Conservation (phyloP, 2,888 invertebrate species). For the Amphimallon solstitiale region DNA sequence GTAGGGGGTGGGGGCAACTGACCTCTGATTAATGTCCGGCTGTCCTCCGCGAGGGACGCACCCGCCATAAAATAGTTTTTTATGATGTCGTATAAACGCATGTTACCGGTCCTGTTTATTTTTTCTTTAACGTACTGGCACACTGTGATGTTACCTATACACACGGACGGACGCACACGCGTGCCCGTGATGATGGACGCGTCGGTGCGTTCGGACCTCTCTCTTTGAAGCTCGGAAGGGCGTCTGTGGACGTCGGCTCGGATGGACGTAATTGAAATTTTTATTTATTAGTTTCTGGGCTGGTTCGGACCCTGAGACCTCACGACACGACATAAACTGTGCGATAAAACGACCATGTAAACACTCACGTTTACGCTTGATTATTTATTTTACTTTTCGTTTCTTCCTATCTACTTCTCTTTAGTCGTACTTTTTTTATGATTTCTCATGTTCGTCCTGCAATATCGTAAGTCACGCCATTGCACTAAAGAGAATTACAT, state of each 20-base stretch:
- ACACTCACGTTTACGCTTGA: conserved; percentile 23
- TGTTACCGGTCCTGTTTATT: conserved; percentile 45
- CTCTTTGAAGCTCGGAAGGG: neutral
- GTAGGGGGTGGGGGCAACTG: conserved; percentile 26
- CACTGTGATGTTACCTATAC: neutral
- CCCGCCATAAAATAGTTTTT: conserved; percentile 46
- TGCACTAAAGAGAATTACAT: too few species aligned
- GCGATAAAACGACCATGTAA: conserved; percentile 35
- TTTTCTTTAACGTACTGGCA: conserved; percentile 31
- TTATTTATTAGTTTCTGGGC: conserved; percentile 35
- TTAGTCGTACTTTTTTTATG: too few species aligned
- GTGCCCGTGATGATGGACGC: neutral
- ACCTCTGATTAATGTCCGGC: conserved; percentile 44
- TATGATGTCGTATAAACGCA: conserved; percentile 45
- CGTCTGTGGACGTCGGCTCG: conserved; percentile 4
- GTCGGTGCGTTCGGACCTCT: too few species aligned
- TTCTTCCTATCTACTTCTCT: too few species aligned
- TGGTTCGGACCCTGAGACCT: conserved; percentile 26
- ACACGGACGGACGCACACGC: neutral
- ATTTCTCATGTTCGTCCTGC: too few species aligned
- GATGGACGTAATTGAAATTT: conserved; percentile 35
- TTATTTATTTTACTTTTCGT: conserved; percentile 21
- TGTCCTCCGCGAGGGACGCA: conserved; percentile 36
- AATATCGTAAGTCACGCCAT: too few species aligned
- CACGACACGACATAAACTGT: conserved; percentile 32